Conservation (phyloP, 2,113 vertebrate genomes). For the Cisticola juncidis region DNA sequence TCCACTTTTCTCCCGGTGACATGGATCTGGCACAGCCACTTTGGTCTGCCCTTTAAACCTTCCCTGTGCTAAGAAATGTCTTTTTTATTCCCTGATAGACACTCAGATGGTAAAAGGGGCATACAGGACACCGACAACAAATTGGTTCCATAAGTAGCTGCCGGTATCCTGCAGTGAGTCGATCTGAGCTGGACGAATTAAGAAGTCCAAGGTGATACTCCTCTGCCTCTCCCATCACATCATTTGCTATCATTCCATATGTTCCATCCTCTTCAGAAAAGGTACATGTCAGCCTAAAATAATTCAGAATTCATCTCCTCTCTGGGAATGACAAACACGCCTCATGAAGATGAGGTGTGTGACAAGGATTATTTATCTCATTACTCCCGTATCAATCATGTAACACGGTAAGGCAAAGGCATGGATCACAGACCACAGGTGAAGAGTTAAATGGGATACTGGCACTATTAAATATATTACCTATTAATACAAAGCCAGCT, state of each 20-base stretch:
- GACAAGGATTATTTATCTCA: not conserved
- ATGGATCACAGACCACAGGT: not conserved
- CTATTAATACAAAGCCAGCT: not conserved
- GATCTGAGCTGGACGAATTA: not conserved
- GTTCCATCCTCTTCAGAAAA: not conserved
- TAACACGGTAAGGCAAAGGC: not conserved
- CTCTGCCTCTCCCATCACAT: not conserved
- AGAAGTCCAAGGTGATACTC: not conserved
- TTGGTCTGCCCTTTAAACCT: conserved; percentile 10
- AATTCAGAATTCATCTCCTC: not conserved
- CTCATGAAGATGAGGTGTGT: not conserved
- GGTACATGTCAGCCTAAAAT: not conserved
- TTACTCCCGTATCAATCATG: not conserved
- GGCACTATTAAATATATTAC: not conserved
- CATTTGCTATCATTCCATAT: not conserved
- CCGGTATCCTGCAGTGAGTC: not conserved
- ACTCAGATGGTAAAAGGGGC: not conserved
- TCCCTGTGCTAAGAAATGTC: not conserved
- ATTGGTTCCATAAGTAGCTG: conserved; percentile 11
- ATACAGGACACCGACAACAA: not conserved
- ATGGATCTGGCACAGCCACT: not conserved
- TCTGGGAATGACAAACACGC: not conserved
- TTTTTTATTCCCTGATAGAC: not conserved
- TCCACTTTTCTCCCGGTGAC: not conserved
- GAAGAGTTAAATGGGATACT: not conserved